Percentiles rank a stretch among this genome's conserved stretches.
phyloP scores from a whole-genome alignment of 2,113 vertebrate genomes.

The Panthera leo region DNA sequence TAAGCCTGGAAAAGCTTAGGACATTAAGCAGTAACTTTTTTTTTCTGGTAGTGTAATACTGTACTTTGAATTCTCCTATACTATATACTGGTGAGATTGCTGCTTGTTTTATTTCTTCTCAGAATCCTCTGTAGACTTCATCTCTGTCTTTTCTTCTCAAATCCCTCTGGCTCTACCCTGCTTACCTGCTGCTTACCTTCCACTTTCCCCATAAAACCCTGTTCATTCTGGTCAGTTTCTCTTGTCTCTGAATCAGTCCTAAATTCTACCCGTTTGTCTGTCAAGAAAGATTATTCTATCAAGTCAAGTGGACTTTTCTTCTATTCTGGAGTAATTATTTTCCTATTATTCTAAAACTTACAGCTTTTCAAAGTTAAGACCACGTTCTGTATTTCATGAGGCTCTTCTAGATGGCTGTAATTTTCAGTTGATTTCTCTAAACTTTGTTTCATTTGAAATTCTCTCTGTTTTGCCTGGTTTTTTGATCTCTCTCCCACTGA shows the following conservation, averaged over 20 bases:
- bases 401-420: not conserved
- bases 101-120: not conserved
- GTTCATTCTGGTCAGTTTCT: not conserved
- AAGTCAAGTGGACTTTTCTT: not conserved
- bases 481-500: not conserved
- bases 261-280: not conserved
- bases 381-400: not conserved
- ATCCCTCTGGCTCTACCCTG: not conserved
- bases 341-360: not conserved
- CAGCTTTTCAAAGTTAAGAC: constrained; percentile 2
- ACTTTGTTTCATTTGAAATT: constrained; percentile 5
- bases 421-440: not conserved
- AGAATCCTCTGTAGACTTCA: not conserved
- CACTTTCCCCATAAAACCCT: not conserved
- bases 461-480: not conserved
- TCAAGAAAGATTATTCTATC: not conserved
- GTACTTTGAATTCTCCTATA: not conserved
- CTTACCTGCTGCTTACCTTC: not conserved
- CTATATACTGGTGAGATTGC: not conserved
- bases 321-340: not conserved
- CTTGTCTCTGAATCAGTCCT: not conserved
- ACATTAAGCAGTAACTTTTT: not conserved
- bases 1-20: not conserved
- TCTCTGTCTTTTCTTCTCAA: not conserved
- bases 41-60: not conserved